phyloP scores from a whole-genome alignment of 37 sponge, comb jelly and placozoan genomes.

The Agelas oroides region DNA sequence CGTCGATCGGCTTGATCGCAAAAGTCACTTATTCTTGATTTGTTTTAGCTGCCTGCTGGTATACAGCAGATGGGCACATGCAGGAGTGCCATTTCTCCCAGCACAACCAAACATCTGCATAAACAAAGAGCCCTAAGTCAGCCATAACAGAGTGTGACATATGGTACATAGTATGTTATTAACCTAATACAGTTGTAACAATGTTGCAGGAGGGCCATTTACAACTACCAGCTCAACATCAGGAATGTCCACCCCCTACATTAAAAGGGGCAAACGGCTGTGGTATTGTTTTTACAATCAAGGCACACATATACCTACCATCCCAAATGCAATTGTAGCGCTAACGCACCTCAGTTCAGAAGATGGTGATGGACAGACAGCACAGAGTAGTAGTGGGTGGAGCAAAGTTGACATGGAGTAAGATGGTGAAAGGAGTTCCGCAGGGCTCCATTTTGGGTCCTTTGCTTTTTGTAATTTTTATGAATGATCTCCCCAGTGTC shows the following conservation, averaged over 20 bases:
- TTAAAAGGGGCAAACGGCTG: too few relatives aligned
- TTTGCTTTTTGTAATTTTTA: too few relatives aligned
- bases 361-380: too few relatives aligned
- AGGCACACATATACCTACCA: too few relatives aligned
- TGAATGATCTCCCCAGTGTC: too few relatives aligned
- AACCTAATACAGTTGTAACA: conserved; percentile 21
- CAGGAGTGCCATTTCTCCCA: not conserved
- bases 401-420: too few relatives aligned
- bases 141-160: not conserved
- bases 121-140: not conserved
- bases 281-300: too few relatives aligned
- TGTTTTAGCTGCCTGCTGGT: not conserved
- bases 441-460: too few relatives aligned
- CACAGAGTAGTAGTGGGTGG: too few relatives aligned
- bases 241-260: conserved; percentile 17
- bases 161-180: not conserved
- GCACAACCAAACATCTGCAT: conserved; percentile 12
- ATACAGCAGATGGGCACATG: conserved; percentile 12
- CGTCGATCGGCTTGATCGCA: too few relatives aligned
- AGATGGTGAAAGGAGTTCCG: too few relatives aligned
- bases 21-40: not conserved
- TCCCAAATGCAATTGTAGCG: too few relatives aligned
- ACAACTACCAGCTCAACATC: conserved; percentile 4
- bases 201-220: not conserved
- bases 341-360: not conserved